Evolutionary conservation across 1,140 invertebrate genomes (phyloP).

Genomic region (Metopolophium dirhodum): DNA sequence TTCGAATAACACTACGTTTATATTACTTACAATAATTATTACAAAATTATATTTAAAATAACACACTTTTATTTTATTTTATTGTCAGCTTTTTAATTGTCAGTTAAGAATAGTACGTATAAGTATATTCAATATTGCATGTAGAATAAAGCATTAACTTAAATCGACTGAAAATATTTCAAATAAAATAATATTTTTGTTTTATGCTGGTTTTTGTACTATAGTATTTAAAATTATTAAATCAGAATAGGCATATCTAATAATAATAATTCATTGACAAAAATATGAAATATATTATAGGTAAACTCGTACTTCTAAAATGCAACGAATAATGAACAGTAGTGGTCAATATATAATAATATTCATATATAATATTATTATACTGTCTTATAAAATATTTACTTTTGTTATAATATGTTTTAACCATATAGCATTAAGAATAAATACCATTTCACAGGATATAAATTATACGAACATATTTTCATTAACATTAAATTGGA

Average conservation of each 20-base stretch:
- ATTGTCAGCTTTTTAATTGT: too few species aligned
- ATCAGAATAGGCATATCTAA: not conserved
- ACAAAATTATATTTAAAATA: too few species aligned
- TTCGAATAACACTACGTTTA: too few species aligned
- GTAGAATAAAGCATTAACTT: too few species aligned
- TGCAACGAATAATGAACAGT: not conserved
- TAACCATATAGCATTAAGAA: not conserved
- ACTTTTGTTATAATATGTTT: not conserved
- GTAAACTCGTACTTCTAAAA: not conserved
- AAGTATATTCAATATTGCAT: too few species aligned
- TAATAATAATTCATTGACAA: conserved; percentile 17
- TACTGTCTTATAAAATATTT: not conserved
- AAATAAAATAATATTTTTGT: too few species aligned
- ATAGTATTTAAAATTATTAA: too few species aligned
- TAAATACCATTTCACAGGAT: not conserved
- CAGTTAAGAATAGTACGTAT: too few species aligned
- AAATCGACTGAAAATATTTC: too few species aligned
- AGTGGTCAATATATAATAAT: not conserved
- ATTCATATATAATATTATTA: not conserved
- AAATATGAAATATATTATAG: not conserved
- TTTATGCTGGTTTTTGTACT: too few species aligned
- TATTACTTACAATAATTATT: too few species aligned
- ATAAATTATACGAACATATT: not conserved
- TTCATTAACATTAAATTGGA: not conserved
- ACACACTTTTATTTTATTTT: too few species aligned